Evolutionary conservation across 2,113 vertebrate genomes (phyloP).

Genomic region (Marcusenius ussheri): DNA sequence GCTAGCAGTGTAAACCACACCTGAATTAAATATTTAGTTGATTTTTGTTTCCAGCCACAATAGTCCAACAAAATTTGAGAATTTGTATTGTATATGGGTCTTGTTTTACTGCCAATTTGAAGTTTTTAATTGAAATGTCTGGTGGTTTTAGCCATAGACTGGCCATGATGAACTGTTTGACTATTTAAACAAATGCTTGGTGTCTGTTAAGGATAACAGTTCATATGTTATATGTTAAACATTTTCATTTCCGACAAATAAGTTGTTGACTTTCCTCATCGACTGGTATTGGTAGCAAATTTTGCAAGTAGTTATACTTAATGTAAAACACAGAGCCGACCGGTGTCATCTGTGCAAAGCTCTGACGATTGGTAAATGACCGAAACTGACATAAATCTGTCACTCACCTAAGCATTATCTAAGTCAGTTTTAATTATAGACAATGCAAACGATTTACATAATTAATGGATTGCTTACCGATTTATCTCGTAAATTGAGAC

Average conservation of each 20-base stretch:
- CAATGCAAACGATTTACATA: constrained; percentile 2
- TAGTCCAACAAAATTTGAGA: background rate
- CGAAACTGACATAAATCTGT: background rate
- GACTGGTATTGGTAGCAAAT: background rate
- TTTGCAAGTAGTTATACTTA: background rate
- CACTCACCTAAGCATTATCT: background rate
- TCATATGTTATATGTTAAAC: background rate
- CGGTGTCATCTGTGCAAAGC: background rate
- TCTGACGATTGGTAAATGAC: background rate
- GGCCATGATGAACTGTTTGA: background rate
- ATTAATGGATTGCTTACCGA: background rate
- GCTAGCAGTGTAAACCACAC: background rate
- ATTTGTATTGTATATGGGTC: background rate
- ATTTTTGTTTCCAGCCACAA: background rate
- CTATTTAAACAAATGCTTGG: background rate
- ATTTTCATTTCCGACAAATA: background rate
- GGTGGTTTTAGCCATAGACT: background rate
- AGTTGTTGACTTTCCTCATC: background rate
- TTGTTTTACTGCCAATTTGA: background rate
- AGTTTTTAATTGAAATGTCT: background rate
- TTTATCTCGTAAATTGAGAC: background rate
- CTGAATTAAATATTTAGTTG: background rate
- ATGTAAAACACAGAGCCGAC: background rate
- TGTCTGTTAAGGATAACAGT: background rate
- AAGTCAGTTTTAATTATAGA: background rate